Conservation (phyloP, 30 jellyfish, hydroid and myxozoan species). For the Morbakka virulenta region DNA sequence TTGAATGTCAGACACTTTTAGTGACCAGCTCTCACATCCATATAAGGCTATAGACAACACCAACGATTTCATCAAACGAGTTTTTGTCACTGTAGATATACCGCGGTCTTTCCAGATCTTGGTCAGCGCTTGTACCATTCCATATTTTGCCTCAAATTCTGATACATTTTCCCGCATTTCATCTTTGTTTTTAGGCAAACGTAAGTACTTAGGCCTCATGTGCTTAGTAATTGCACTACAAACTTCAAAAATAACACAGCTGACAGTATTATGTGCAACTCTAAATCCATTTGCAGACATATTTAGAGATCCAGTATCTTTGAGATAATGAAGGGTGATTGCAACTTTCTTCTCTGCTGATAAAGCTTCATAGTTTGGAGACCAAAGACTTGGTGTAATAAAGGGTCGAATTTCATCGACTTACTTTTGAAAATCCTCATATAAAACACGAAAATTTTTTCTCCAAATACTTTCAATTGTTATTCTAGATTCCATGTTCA, state of each 20-base stretch:
- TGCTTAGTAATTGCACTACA: slow-evolving; percentile 20
- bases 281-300: slow-evolving; percentile 63
- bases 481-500: slow-evolving; percentile 3
- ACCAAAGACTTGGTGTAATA: slow-evolving; percentile 26
- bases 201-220: slow-evolving; percentile 17
- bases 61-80: no score
- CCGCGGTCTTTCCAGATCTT: no score
- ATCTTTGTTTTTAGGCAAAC: slow-evolving; percentile 10
- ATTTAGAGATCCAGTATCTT: slow-evolving; percentile 29
- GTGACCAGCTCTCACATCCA: no score
- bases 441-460: slow-evolving; percentile 43
- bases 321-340: slow-evolving; percentile 31
- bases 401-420: slow-evolving; percentile 14
- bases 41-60: no score
- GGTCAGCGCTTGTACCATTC: slow-evolving; percentile 43
- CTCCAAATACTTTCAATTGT: slow-evolving; percentile 18
- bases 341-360: slow-evolving; percentile 48
- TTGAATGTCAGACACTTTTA: no score
- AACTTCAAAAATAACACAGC: slow-evolving; percentile 19
- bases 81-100: no score
- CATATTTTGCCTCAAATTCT: slow-evolving; percentile 18
- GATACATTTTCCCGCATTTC: background rate
- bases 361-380: slow-evolving; percentile 52
- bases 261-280: slow-evolving; percentile 28
- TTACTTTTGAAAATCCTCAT: slow-evolving; percentile 9